Percentiles rank a stretch among this genome's conserved stretches.
These are phyloP conservation scores for Luscinia megarhynchos DNA, from an alignment of 2,797 vertebrate genomes.

Conservation along the genomic window DNA sequence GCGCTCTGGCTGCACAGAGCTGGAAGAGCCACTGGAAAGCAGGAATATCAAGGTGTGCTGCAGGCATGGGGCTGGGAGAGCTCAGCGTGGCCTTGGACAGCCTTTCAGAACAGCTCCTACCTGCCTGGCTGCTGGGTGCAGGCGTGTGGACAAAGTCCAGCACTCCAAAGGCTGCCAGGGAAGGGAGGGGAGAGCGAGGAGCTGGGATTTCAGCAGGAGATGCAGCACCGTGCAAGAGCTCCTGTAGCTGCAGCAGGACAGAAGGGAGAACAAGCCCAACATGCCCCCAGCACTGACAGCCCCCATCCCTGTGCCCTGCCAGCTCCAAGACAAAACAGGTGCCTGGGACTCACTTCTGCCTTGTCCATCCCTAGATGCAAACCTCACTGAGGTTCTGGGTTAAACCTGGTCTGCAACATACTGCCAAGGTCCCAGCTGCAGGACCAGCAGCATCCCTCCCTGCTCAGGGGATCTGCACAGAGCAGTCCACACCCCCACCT, in stretches of 20 bases:
- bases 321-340: neutral
- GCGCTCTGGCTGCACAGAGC: neutral
- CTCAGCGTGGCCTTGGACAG: neutral
- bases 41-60: neutral
- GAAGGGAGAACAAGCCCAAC: fast-evolving
- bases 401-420: neutral
- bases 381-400: neutral
- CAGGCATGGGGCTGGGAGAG: neutral
- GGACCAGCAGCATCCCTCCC: neutral
- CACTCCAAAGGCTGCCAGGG: neutral
- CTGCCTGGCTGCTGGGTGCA: neutral
- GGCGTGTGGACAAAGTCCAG: slow-evolving; percentile 22
- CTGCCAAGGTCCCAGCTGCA: neutral
- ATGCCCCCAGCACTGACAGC: neutral
- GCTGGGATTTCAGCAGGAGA: neutral
- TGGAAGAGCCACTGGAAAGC: neutral
- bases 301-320: neutral
- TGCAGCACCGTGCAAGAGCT: fast-evolving
- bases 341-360: neutral
- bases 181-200: neutral
- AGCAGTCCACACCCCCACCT: neutral
- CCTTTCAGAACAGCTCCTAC: neutral
- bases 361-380: neutral
- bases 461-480: neutral
- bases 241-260: neutral